Evolutionary conservation across 2,797 vertebrate species (phyloP), one percentile per base, ranked within the genome.

Genomic region (Falco rusticolus): DNA sequence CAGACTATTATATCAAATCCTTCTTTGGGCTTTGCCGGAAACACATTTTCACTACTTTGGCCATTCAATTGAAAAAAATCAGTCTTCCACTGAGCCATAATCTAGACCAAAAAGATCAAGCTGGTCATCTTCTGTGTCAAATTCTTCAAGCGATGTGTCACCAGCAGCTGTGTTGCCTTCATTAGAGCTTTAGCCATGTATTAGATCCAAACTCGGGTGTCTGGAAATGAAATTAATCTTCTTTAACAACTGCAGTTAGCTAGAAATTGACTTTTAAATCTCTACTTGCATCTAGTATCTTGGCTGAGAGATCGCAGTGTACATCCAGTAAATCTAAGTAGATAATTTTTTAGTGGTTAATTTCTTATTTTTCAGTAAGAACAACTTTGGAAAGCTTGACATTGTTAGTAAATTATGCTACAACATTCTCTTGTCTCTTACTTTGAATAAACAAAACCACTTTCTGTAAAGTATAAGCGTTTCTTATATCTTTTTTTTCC

Each of bases 211-310:
- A 77, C 16, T 56, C 0, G 0, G 5, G 5, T 43, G 24, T 57
- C 68, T 63, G 47, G 61, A 87, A 71, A 47, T 61, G 91, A 93
- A 81, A 91, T 85, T 53, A 6, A 81, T 94, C 57, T 92, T 29
- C 11, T 94, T 91, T 82, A 87, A 61, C 28, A 80, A 11, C 13
- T 77, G 59, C 1, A 5, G 10, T 24, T 80, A 71, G 47, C 51
- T 91, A 37, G 25, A 51, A 89, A 72, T 56, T 74, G 50, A 76
- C 45, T 93, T 89, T 43, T 78, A 89, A 88, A 94, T 91, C 48
- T 89, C 34, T 69, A 12, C 22, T 31, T 50, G 4, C 6, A 16
- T 77, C 16, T 80, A 54, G 11, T 91, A 34, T 63, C 50, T 89
- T 83, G 75, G 15, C 47, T 71, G 51, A 92, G 72, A 68, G 5